Evolutionary conservation across 2,113 vertebrate genomes (phyloP).

Genomic region (rabbit (Oryctolagus cuniculus)): DNA sequence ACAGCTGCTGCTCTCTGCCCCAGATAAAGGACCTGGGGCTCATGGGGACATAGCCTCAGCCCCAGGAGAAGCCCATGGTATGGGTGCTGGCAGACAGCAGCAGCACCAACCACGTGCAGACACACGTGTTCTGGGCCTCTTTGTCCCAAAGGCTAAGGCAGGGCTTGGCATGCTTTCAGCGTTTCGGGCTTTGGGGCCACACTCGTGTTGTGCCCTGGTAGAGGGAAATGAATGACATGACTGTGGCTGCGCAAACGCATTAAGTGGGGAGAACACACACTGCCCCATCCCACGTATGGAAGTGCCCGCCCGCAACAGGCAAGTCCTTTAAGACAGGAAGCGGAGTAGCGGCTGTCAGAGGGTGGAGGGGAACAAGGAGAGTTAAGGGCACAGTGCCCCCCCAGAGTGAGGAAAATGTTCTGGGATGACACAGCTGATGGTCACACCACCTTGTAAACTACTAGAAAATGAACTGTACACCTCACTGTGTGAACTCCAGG

Average conservation of each 20-base stretch:
- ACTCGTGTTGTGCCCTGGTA: rapidly evolving
- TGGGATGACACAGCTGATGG: too few species aligned
- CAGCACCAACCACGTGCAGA: neutral
- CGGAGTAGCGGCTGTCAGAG: rapidly evolving
- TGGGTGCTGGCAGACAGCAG: rapidly evolving
- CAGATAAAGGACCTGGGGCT: neutral
- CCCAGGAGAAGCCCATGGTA: too few species aligned
- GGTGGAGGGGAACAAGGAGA: rapidly evolving
- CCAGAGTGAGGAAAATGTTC: neutral
- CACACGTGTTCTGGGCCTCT: neutral
- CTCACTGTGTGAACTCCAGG: neutral
- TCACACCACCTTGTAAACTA: neutral
- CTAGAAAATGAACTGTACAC: neutral
- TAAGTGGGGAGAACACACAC: neutral
- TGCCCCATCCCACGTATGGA: neutral
- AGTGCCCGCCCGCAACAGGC: neutral
- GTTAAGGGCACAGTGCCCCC: neutral
- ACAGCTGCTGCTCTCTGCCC: neutral
- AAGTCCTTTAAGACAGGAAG: neutral
- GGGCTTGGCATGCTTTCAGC: neutral
- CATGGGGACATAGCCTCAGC: neutral
- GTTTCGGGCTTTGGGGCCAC: neutral
- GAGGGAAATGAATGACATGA: neutral
- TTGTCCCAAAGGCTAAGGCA: too few species aligned
- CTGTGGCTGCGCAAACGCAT: rapidly evolving